phyloP scores from a whole-genome alignment of 2,797 vertebrate species.

The Microtus californicus region DNA sequence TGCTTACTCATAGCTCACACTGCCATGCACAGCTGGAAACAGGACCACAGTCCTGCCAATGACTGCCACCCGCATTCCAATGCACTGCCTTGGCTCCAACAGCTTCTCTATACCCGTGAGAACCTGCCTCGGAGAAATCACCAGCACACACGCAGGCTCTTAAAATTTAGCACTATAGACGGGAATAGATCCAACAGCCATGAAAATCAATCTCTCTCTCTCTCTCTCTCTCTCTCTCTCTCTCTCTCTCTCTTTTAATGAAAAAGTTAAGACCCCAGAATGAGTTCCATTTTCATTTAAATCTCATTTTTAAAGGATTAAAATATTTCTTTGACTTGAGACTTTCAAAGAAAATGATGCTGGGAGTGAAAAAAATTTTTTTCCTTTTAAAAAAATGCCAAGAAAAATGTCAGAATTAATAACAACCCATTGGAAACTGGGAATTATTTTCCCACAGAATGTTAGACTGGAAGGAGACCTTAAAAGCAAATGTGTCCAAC shows the following conservation, averaged over 20 bases:
- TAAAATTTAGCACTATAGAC: constrained; percentile 58
- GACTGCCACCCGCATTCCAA: neutral
- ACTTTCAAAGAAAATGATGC: constrained; percentile 70
- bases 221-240: too few relatives aligned
- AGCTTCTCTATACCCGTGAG: neutral
- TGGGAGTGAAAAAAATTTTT: constrained; percentile 67
- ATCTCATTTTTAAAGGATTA: constrained; percentile 77
- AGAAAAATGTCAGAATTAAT: constrained; percentile 81
- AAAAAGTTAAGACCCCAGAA: constrained; percentile 47
- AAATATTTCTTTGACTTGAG: constrained; percentile 67
- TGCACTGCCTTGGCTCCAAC: neutral
- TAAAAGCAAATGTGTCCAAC: constrained; percentile 10
- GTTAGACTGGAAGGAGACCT: constrained; percentile 55
- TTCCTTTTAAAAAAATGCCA: constrained; percentile 72
- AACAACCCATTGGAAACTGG: constrained; percentile 54
- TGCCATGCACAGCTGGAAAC: neutral
- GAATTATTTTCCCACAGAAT: constrained; percentile 44
- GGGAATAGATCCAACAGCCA: constrained; percentile 46
- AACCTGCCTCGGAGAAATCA: constrained; percentile 39
- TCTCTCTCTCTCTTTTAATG: neutral
- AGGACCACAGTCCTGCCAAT: neutral
- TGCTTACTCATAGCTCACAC: neutral
- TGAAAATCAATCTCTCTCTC: constrained; percentile 59
- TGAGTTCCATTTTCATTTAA: constrained; percentile 77
- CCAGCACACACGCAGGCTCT: neutral